Evolutionary conservation across 2,797 vertebrate species (phyloP).

Genomic region (Thalassophryne amazonica): DNA sequence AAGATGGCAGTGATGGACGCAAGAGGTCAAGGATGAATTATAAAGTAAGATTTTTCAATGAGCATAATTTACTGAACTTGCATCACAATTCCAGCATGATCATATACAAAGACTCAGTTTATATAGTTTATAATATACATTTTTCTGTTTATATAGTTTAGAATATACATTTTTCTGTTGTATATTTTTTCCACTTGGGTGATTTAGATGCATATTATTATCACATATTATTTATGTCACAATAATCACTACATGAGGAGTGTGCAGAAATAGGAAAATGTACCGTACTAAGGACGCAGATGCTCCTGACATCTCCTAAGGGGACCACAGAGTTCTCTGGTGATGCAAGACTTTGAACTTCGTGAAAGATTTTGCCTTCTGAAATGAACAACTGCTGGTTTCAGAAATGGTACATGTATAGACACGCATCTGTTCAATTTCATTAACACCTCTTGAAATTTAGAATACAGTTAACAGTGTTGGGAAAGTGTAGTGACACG

Average conservation of each 20-base stretch:
- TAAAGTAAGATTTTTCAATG: too few relatives aligned
- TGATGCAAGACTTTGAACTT: constrained; percentile 13
- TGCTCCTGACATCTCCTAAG: constrained; percentile 5
- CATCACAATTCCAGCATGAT: background rate
- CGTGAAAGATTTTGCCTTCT: constrained; percentile 10
- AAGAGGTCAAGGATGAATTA: constrained; percentile 1
- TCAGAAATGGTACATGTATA: constrained; percentile 26
- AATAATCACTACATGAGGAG: constrained; percentile 11
- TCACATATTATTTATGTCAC: background rate
- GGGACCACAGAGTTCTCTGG: constrained; percentile 31
- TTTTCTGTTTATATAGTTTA: too few relatives aligned
- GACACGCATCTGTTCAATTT: constrained; percentile 46
- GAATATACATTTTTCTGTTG: too few relatives aligned
- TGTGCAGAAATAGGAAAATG: background rate
- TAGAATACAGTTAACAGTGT: constrained; percentile 42
- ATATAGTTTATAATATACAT: too few relatives aligned
- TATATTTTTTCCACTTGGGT: background rate
- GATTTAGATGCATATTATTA: background rate
- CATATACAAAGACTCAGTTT: too few relatives aligned
- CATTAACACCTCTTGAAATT: constrained; percentile 56
- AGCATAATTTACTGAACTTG: too few relatives aligned
- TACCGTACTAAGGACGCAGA: constrained; percentile 15
- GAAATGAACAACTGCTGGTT: constrained; percentile 46
- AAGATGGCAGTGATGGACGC: constrained; percentile 1
- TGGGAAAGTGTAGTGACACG: too few relatives aligned